These are phyloP conservation scores for Acrocyrtus sp. DNA, from an alignment of 2,888 invertebrate species.

Conservation along the genomic window DNA sequence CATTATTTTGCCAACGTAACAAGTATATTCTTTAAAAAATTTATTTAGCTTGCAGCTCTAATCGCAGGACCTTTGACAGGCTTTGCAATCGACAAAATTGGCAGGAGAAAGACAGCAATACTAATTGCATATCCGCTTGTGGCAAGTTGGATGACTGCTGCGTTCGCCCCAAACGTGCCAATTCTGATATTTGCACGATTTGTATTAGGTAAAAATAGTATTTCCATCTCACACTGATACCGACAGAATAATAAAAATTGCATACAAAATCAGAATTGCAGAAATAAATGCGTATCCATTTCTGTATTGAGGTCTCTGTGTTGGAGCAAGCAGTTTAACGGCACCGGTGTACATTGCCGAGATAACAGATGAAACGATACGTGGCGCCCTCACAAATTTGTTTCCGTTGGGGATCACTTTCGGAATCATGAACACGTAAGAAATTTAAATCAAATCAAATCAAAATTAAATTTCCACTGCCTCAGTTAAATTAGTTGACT, in stretches of 20 bases:
- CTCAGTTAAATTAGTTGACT: neutral
- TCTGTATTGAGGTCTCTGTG: slow-evolving; percentile 75
- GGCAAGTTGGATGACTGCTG: slow-evolving; percentile 66
- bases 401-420: slow-evolving; percentile 81
- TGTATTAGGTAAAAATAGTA: slow-evolving; percentile 53
- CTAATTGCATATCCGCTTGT: slow-evolving; percentile 65
- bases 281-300: too few relatives aligned
- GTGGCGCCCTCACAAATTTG: slow-evolving; percentile 86
- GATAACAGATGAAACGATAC: slow-evolving; percentile 83
- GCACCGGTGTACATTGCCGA: slow-evolving; percentile 88
- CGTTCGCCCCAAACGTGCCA: slow-evolving; percentile 61
- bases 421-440: slow-evolving; percentile 58
- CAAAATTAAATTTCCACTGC: too few relatives aligned
- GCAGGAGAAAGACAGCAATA: slow-evolving; percentile 56
- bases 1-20: neutral
- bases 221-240: neutral
- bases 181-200: slow-evolving; percentile 69
- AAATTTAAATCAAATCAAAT: neutral
- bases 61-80: slow-evolving; percentile 61
- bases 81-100: slow-evolving; percentile 61
- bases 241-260: neutral
- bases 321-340: slow-evolving; percentile 84
- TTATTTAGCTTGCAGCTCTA: slow-evolving; percentile 53
- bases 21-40: neutral
- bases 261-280: too few relatives aligned